Evolutionary conservation across 2,797 vertebrate genomes (phyloP), one percentile per base, ranked within the genome.

Genomic region (Etheostoma nigrum): DNA sequence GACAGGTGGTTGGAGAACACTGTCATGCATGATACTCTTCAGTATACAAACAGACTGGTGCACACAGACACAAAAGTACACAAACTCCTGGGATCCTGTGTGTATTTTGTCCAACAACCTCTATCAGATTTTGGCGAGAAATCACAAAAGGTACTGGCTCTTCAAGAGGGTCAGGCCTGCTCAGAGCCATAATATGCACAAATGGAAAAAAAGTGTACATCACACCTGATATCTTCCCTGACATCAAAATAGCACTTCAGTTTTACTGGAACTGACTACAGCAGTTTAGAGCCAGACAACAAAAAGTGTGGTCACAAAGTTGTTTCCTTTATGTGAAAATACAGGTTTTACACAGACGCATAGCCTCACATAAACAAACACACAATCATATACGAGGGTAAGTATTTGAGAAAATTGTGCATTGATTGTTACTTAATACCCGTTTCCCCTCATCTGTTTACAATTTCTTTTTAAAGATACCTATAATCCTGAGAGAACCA

Each of bases 401-500:
- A 55, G 44, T 4, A 16, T 12, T 48, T 30, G 13, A 30, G 33
- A 25, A 58, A 51, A 30, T 44, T 67, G 23, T 67, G 23, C 57
- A 73, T 23, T 52, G 52, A 33, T 71, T 67, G 25, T 19, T 19
- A 57, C 62, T 65, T 57, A 66, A 55, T 42, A 51, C 33, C 25
- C 3, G 25, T 52, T 63, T 70, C 33, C 40, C 21, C 3, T 70
- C 54, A 49, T 71, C 42, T 75, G 57, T 75, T 72, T 42, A n/a
- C 8, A 57, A 47, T 58, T 33, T 33, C 6, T 7, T 33, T 33
- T 33, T 33, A 53, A 78, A 78, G 45, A 76, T 49, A 36, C 21
- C 36, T 49, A 51, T 73, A 80, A 84, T 59, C 58, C 71, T 23
- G 11, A 52, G 58, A 82, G 55, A 81, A 63, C 53, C 40, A 64